These are phyloP conservation scores for Dunckerocampus dactyliophorus DNA, from an alignment of 2,113 vertebrate genomes.

Conservation along the genomic window DNA sequence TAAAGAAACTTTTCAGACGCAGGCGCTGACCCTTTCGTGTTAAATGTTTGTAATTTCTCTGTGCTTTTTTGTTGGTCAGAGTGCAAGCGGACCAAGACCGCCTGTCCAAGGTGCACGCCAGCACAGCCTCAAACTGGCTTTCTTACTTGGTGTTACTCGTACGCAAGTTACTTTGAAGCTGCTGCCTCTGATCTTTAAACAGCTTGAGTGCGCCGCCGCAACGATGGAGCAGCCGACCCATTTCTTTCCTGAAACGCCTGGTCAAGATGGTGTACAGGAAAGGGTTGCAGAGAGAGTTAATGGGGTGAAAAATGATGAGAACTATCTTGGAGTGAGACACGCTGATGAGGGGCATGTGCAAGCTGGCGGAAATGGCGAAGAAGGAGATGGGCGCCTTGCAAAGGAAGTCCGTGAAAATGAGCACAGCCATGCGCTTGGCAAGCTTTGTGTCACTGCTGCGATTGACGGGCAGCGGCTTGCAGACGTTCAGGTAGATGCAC, in stretches of 20 bases:
- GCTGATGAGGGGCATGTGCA: slow-evolving; percentile 87
- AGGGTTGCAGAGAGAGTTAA: slow-evolving; percentile 93
- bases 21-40: too few relatives aligned
- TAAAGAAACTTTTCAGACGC: too few relatives aligned
- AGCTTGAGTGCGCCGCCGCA: slow-evolving; percentile 74
- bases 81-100: too few relatives aligned
- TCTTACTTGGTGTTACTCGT: slow-evolving; percentile 26
- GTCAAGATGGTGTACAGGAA: slow-evolving; percentile 93
- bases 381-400: slow-evolving; percentile 95
- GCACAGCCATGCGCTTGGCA: slow-evolving; percentile 89
- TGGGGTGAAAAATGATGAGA: slow-evolving; percentile 89
- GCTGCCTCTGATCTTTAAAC: slow-evolving; percentile 75
- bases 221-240: slow-evolving; percentile 79
- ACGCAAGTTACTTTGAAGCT: slow-evolving; percentile 56
- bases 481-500: slow-evolving; percentile 84
- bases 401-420: slow-evolving; percentile 92
- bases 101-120: too few relatives aligned
- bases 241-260: slow-evolving; percentile 82
- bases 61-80: too few relatives aligned
- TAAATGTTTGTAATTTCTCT: too few relatives aligned
- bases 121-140: slow-evolving; percentile 17
- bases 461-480: slow-evolving; percentile 78
- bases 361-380: slow-evolving; percentile 89
- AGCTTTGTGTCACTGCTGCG: slow-evolving; percentile 83
- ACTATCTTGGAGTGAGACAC: slow-evolving; percentile 92